phyloP scores from a whole-genome alignment of 1,140 invertebrate species.

The Leptestheria dahalacensis region DNA sequence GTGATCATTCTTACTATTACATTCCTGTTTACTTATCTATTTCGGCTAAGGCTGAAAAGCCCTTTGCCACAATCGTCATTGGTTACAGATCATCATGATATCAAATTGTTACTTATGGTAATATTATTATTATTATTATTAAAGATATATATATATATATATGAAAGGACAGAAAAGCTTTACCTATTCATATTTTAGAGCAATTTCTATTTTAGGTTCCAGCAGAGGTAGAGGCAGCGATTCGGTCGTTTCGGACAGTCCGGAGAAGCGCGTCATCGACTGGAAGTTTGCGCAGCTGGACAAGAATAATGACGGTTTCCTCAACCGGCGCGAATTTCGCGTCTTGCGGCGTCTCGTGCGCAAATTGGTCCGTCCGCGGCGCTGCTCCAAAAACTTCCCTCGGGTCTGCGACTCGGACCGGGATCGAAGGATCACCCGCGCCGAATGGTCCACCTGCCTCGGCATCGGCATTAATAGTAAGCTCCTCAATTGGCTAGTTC shows the following conservation, averaged over 20 bases:
- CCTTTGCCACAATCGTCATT: too few species aligned
- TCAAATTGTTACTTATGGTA: not conserved
- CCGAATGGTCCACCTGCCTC: constrained; percentile 69
- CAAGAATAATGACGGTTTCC: constrained; percentile 48
- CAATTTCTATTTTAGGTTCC: constrained; percentile 11
- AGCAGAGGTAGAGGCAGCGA: not conserved
- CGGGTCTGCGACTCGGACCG: constrained; percentile 65
- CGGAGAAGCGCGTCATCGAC: constrained; percentile 38
- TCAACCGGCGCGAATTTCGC: constrained; percentile 64
- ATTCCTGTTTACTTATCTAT: too few species aligned
- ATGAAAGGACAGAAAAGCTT: too few species aligned
- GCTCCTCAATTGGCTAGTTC: constrained; percentile 21
- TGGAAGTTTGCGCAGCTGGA: constrained; percentile 82
- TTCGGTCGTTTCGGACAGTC: not conserved
- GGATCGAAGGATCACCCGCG: constrained; percentile 52
- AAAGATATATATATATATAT: too few species aligned
- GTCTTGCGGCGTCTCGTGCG: constrained; percentile 62
- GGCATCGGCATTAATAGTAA: constrained; percentile 45
- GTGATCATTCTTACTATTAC: too few species aligned
- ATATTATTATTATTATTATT: not conserved
- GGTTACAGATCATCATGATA: not conserved
- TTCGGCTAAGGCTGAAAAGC: too few species aligned
- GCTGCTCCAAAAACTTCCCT: constrained; percentile 75
- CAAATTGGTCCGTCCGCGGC: constrained; percentile 68
- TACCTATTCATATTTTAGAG: not conserved